These are phyloP conservation scores for Epinotia demarniana DNA, from an alignment of 2,888 invertebrate species.

Conservation along the genomic window DNA sequence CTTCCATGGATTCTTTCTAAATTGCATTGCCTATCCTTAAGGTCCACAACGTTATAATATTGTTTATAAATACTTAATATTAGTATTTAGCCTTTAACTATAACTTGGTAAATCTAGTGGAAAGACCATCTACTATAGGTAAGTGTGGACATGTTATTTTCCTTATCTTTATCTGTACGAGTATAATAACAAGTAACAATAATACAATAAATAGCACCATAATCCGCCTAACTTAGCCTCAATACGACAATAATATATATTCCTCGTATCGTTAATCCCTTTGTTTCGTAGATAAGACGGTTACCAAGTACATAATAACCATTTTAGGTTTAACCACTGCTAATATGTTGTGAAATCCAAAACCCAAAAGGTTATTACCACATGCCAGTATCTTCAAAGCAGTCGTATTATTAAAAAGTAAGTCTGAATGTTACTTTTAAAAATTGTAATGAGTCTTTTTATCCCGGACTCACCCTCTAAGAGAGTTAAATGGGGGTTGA, in stretches of 20 bases:
- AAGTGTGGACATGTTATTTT: not conserved
- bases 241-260: not conserved
- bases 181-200: not conserved
- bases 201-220: not conserved
- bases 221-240: not conserved
- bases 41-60: too few species aligned
- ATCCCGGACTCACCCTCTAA: too few species aligned
- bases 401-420: too few species aligned
- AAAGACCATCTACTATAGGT: not conserved
- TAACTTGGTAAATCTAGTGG: too few species aligned
- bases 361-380: too few species aligned
- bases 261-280: not conserved
- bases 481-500: too few species aligned
- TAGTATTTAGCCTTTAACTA: too few species aligned
- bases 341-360: too few species aligned
- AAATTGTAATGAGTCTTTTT: too few species aligned
- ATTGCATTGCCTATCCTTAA: not conserved
- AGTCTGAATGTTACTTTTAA: too few species aligned
- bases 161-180: not conserved
- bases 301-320: not conserved
- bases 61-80: too few species aligned
- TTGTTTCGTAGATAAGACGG: not conserved
- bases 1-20: conserved; percentile 1
- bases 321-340: not conserved
- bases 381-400: too few species aligned